phyloP scores from a whole-genome alignment of 2,797 vertebrate genomes.

The Crocodylus rhombifer region DNA sequence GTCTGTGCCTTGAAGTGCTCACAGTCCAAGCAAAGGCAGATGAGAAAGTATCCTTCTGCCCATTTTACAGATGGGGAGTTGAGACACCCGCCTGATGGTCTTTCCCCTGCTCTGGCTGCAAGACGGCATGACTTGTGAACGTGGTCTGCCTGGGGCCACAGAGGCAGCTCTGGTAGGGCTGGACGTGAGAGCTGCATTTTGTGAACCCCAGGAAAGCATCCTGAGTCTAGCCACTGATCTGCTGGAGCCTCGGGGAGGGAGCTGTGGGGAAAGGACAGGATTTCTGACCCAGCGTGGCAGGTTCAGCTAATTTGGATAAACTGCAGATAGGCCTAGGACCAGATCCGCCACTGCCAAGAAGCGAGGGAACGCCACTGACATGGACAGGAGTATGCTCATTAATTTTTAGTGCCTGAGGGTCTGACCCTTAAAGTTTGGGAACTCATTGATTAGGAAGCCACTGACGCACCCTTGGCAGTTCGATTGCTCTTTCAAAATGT shows the following conservation, averaged over 20 bases:
- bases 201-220: slow-evolving; percentile 3
- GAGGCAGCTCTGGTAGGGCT: background rate
- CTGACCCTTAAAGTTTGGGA: slow-evolving; percentile 30
- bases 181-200: background rate
- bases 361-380: background rate
- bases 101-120: background rate
- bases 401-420: slow-evolving; percentile 12
- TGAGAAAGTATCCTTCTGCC: accelerated
- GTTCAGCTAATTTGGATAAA: background rate
- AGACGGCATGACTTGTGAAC: too few relatives aligned
- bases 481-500: slow-evolving; percentile 47
- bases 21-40: background rate
- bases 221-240: background rate
- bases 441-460: slow-evolving; percentile 66
- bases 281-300: background rate
- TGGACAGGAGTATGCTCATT: slow-evolving; percentile 60
- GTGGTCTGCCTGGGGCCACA: background rate
- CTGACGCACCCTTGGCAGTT: slow-evolving; percentile 46
- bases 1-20: background rate
- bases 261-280: background rate
- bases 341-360: background rate
- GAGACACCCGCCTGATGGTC: background rate
- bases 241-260: slow-evolving; percentile 23
- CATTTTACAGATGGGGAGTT: background rate
- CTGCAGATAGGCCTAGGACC: slow-evolving; percentile 14